Conservation (phyloP, 2,113 vertebrate species). For the Psophia crepitans region DNA sequence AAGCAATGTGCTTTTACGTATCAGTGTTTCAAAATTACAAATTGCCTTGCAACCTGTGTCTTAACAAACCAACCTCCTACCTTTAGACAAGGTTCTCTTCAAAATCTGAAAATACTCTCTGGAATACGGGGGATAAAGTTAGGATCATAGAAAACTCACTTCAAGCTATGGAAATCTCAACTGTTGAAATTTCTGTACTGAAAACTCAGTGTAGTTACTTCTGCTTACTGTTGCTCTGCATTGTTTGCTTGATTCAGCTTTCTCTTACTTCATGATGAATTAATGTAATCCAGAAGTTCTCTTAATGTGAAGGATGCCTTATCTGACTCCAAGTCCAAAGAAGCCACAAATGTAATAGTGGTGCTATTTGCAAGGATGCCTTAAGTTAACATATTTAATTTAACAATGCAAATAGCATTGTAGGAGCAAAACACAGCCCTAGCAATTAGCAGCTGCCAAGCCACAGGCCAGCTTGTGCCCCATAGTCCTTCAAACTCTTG, state of each 20-base stretch:
- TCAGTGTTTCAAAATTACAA: not conserved
- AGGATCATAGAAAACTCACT: not conserved
- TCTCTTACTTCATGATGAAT: not conserved
- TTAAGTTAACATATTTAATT: not conserved
- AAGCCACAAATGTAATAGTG: not conserved
- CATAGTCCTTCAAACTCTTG: not conserved
- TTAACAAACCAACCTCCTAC: not conserved
- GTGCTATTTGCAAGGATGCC: not conserved
- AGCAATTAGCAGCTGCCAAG: not conserved
- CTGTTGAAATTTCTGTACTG: not conserved
- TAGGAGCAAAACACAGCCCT: not conserved
- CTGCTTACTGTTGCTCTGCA: not conserved
- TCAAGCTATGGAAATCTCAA: not conserved
- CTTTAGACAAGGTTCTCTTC: not conserved
- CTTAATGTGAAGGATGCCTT: not conserved
- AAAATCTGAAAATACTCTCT: not conserved
- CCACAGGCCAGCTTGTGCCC: not conserved
- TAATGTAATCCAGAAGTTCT: not conserved
- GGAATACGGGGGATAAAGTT: not conserved
- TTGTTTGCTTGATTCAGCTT: not conserved
- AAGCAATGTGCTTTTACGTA: not conserved
- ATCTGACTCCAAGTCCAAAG: not conserved
- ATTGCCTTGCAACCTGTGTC: not conserved
- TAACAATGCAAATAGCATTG: not conserved
- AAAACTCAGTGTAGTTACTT: not conserved